Evolutionary conservation across 2,888 invertebrate genomes (phyloP), one percentile per base, ranked within the genome.

Genomic region (Prenolepis imparis): DNA sequence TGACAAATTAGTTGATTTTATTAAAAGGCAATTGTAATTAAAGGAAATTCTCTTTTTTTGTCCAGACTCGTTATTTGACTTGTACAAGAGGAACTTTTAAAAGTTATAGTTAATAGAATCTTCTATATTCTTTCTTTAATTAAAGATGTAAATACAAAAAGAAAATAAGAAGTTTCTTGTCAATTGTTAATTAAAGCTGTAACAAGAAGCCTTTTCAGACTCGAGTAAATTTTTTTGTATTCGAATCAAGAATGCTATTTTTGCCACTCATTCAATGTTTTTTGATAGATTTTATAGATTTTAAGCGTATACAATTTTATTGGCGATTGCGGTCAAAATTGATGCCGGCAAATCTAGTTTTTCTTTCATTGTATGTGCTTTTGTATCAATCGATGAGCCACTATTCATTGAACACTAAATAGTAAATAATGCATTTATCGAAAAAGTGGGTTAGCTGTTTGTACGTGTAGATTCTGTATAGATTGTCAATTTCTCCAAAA

Each of bases 371-470:
- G 41, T 4, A 0, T 36, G 3, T 39, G 32, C 59, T 70, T 70
- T 70, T 39, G 21, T 8, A 32, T 70, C 59, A 44, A 44, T 78
- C 36, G 28, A 77, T 11, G 6, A 44, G 32, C 1, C 21, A 70
- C n/a, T 67, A n/a, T 77, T 77, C 39, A 41, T 21, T 32, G 41
- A 41, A 6, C 64, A 52, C 0, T 41, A 78, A 68, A 32, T 57
- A 55, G 3, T 48, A 78, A 59, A 78, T 12, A 78, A 70, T 70
- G n/a, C 11, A 12, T 78, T 78, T 57, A 41, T 15, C 4, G 41
- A n/a, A 77, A 67, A 67, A 39, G 1, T 21, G 4, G 3, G 68
- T 57, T 57, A 68, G 21, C 3, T n/a, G 9, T 68, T 68, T 12
- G 9, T 57, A 57, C 32, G 52, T 28, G 15, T 24, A 18, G 39